phyloP scores from a whole-genome alignment of 2,888 invertebrate genomes.

The Dione juno region DNA sequence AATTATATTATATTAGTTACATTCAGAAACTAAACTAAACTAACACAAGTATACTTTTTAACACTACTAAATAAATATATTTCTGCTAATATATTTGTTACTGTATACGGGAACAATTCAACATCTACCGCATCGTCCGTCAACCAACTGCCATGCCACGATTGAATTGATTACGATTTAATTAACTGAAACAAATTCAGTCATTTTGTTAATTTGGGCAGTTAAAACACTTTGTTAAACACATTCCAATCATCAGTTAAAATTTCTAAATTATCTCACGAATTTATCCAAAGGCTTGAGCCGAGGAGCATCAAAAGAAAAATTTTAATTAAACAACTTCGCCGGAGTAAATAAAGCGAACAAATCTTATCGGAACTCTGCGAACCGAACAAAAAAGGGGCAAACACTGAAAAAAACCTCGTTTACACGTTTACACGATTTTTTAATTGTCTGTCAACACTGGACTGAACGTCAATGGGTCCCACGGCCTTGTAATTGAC shows the following conservation, averaged over 20 bases:
- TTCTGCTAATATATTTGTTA: too few relatives aligned
- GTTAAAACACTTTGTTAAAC: not conserved
- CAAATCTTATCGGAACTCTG: slow-evolving; percentile 14
- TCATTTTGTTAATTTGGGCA: not conserved
- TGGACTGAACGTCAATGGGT: slow-evolving; percentile 28
- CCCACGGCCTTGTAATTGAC: slow-evolving; percentile 36
- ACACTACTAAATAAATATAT: too few relatives aligned
- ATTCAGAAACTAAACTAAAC: too few relatives aligned
- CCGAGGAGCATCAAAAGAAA: slow-evolving; percentile 15
- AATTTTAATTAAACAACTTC: slow-evolving; percentile 28
- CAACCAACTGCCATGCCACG: too few relatives aligned
- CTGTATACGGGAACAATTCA: too few relatives aligned
- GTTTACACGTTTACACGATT: slow-evolving; percentile 28
- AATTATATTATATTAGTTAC: too few relatives aligned
- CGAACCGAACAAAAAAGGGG: slow-evolving; percentile 13
- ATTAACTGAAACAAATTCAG: not conserved
- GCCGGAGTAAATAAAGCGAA: slow-evolving; percentile 14
- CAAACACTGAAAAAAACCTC: slow-evolving; percentile 17
- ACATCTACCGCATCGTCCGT: too few relatives aligned
- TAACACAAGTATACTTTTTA: too few relatives aligned
- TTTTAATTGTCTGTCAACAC: slow-evolving; percentile 37
- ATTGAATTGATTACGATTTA: not conserved
- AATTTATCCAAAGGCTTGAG: slow-evolving; percentile 7
- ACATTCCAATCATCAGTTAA: not conserved
- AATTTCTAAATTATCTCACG: slow-evolving; percentile 15